Conservation (phyloP, 2,888 invertebrate species). For the Eugnorisma glareosa region DNA sequence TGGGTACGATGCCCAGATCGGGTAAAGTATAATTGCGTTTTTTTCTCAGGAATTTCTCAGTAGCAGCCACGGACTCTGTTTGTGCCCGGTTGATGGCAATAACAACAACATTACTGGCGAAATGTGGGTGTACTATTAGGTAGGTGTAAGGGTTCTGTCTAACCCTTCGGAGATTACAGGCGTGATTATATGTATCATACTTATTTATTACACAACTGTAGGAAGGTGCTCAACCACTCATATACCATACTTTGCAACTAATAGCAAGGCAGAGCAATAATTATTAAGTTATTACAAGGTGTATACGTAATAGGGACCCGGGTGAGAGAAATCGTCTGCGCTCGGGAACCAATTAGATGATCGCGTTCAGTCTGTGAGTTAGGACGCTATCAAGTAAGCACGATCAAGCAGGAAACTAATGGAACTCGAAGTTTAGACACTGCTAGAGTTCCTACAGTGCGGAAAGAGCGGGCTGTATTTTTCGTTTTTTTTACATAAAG, state of each 20-base stretch:
- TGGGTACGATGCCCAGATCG: not conserved
- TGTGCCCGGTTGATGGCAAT: not conserved
- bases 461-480: not conserved
- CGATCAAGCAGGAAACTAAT: slow-evolving; percentile 59
- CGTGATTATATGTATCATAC: not conserved
- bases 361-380: slow-evolving; percentile 61
- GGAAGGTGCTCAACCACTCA: slow-evolving; percentile 19
- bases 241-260: slow-evolving; percentile 15
- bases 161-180: not conserved
- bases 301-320: slow-evolving; percentile 45
- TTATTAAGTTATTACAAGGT: slow-evolving; percentile 24
- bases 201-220: not conserved
- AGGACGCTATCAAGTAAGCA: slow-evolving; percentile 65
- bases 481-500: no score
- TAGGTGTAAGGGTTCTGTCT: no score
- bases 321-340: slow-evolving; percentile 66
- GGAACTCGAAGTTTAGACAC: slow-evolving; percentile 34
- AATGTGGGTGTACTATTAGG: not conserved
- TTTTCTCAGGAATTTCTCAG: not conserved
- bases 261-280: slow-evolving; percentile 30
- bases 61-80: not conserved
- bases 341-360: slow-evolving; percentile 75
- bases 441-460: not conserved
- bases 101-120: no score
- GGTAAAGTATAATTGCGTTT: no score